phyloP scores from a whole-genome alignment of 2,797 vertebrate species.

The Calcarius lapponicus region DNA sequence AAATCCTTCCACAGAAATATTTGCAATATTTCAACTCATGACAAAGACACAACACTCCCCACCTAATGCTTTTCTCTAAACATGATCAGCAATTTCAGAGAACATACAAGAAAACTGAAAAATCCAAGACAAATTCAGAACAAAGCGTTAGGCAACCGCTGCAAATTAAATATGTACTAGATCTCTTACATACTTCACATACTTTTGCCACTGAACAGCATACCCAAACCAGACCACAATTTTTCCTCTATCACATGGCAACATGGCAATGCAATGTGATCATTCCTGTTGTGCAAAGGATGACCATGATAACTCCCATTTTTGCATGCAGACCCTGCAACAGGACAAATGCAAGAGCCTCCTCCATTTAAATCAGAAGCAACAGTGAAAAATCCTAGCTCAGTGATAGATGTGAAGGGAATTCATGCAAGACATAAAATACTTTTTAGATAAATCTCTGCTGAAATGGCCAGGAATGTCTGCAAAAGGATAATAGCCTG shows the following conservation, averaged over 20 bases:
- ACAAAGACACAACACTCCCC: background rate
- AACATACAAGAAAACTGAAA: background rate
- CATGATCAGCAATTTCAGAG: fast-evolving
- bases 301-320: fast-evolving
- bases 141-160: background rate
- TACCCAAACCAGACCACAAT: background rate
- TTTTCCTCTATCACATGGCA: fast-evolving
- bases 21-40: background rate
- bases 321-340: background rate
- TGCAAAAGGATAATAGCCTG: background rate
- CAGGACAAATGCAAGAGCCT: background rate
- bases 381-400: background rate
- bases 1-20: background rate
- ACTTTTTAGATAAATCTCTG: background rate
- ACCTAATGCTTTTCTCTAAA: background rate
- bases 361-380: background rate
- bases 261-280: fast-evolving
- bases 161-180: background rate
- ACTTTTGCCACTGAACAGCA: background rate
- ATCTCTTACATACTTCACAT: fast-evolving
- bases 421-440: background rate
- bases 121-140: background rate
- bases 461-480: background rate
- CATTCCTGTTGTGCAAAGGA: background rate
- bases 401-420: background rate